phyloP scores from a whole-genome alignment of 1,140 invertebrate genomes.

The Trichonephila clavata region DNA sequence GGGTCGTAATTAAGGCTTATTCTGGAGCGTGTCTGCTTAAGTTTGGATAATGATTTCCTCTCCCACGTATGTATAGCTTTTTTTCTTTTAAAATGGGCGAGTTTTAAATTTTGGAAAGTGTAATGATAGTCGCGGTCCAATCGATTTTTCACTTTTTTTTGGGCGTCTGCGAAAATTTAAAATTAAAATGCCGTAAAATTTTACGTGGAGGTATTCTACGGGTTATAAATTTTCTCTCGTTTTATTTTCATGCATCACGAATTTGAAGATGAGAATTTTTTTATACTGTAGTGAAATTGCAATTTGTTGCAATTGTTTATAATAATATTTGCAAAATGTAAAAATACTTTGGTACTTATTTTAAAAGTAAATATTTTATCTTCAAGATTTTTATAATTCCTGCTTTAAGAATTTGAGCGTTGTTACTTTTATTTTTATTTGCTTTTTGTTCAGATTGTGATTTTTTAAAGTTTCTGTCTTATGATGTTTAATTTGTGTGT shows the following conservation, averaged over 20 bases:
- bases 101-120: not conserved
- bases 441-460: no score
- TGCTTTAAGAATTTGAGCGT: no score
- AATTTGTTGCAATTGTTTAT: not conserved
- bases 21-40: not conserved
- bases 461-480: no score
- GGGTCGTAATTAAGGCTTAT: conserved; percentile 10
- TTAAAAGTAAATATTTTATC: no score
- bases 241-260: not conserved
- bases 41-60: conserved; percentile 35
- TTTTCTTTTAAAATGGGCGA: not conserved
- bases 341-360: no score
- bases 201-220: not conserved
- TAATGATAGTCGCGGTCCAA: not conserved
- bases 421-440: no score
- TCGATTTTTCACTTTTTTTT: not conserved
- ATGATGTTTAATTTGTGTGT: no score
- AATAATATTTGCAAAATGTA: not conserved
- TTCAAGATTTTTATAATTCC: no score
- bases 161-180: not conserved
- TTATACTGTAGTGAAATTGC: not conserved
- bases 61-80: not conserved
- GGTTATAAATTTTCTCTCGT: not conserved
- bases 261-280: not conserved
- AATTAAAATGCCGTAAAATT: not conserved